These are phyloP conservation scores for Falco peregrinus DNA, from an alignment of 2,797 vertebrate genomes.

Conservation along the genomic window DNA sequence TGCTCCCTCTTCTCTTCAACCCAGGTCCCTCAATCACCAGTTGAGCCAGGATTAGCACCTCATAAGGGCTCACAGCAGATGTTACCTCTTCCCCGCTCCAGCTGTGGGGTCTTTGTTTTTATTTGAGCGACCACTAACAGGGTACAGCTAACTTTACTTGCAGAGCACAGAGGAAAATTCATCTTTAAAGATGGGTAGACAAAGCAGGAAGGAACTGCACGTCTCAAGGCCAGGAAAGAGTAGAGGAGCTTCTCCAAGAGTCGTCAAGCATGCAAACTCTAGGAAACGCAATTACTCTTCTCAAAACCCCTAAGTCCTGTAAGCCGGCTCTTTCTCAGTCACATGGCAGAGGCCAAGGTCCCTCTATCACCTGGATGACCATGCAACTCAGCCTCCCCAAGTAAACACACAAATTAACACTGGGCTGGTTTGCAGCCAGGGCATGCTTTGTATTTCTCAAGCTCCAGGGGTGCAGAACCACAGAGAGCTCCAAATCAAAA, in stretches of 20 bases:
- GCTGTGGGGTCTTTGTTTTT: background rate
- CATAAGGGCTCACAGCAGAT: background rate
- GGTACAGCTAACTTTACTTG: background rate
- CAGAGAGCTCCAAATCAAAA: background rate
- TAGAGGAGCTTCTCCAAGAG: background rate
- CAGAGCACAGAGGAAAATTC: background rate
- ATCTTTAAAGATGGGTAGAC: background rate
- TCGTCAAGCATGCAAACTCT: background rate
- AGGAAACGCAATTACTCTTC: background rate
- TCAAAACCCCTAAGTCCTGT: background rate
- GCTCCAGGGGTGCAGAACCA: background rate
- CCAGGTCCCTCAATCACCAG: background rate
- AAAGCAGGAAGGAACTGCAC: background rate
- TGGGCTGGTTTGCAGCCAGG: background rate
- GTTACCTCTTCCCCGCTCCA: background rate
- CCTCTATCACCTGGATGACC: background rate
- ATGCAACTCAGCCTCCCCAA: background rate
- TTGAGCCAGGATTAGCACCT: background rate
- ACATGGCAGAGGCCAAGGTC: background rate
- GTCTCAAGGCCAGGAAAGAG: background rate
- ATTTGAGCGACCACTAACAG: background rate
- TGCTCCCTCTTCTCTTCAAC: background rate
- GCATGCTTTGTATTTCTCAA: background rate
- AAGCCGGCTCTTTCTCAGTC: background rate
- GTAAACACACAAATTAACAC: background rate